Evolutionary conservation across 2,797 vertebrate species (phyloP).

Genomic region (Semotilus atromaculatus): DNA sequence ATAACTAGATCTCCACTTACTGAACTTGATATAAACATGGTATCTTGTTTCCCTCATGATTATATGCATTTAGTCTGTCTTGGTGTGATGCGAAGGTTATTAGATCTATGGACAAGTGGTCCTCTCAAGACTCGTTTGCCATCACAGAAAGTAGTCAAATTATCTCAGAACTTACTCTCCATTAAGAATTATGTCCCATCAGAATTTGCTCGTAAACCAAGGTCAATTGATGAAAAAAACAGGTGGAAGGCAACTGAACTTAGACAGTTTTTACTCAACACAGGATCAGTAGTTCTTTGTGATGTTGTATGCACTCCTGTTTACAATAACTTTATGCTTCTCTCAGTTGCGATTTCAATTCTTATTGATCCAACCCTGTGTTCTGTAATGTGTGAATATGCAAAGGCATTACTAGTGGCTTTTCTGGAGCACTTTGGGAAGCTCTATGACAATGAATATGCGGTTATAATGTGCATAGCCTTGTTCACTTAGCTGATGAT

Average conservation of each 20-base stretch:
- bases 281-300: not conserved
- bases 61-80: slow-evolving; percentile 11
- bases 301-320: not conserved
- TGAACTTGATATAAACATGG: not conserved
- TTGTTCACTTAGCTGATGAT: slow-evolving; percentile 30
- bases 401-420: not conserved
- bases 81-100: not conserved
- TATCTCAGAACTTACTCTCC: slow-evolving; percentile 10
- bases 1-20: slow-evolving; percentile 2
- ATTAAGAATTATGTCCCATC: slow-evolving; percentile 7
- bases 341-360: not conserved
- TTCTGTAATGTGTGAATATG: not conserved
- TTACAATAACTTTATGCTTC: not conserved
- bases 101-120: slow-evolving; percentile 3
- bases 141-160: not conserved
- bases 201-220: slow-evolving; percentile 23
- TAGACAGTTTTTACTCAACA: not conserved
- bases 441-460: slow-evolving; percentile 18
- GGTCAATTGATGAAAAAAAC: not conserved
- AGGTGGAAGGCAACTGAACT: not conserved
- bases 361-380: not conserved
- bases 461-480: slow-evolving; percentile 35
- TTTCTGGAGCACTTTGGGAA: slow-evolving; percentile 37
- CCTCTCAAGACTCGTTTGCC: not conserved
- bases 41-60: not conserved